A percentile compares a stretch with the other conserved stretches of the same genome.
Evolutionary conservation across 2,113 vertebrate species (phyloP).

Genomic region (Trichechus manatus): DNA sequence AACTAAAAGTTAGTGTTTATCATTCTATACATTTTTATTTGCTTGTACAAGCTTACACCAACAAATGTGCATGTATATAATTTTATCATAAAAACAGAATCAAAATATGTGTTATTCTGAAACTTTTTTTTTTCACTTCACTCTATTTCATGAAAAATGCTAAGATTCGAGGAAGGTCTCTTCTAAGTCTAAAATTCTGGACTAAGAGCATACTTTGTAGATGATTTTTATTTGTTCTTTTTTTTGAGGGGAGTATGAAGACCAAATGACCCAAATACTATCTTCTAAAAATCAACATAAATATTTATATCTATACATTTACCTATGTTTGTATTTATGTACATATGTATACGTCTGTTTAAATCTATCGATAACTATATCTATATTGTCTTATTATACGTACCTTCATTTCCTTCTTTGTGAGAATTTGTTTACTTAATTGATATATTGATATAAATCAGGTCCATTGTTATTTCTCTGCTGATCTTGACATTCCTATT

Average conservation of each 20-base stretch:
- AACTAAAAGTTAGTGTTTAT: background rate
- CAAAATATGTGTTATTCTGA: slow-evolving; percentile 12
- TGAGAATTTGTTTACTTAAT: slow-evolving; percentile 23
- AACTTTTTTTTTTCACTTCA: background rate
- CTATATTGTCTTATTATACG: background rate
- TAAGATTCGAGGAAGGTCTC: background rate
- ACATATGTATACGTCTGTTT: background rate
- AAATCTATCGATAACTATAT: background rate
- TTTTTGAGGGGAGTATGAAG: background rate
- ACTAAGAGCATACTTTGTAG: background rate
- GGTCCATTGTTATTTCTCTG: background rate
- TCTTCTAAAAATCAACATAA: background rate
- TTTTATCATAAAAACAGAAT: slow-evolving; percentile 29
- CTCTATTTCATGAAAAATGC: background rate
- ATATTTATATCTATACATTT: background rate
- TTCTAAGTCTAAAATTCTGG: background rate
- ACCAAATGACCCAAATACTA: background rate
- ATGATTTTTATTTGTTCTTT: background rate
- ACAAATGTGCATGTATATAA: background rate
- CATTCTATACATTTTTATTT: slow-evolving; percentile 19
- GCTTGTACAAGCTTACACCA: background rate
- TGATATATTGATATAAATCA: background rate
- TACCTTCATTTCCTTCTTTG: background rate
- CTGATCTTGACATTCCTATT: slow-evolving; percentile 43
- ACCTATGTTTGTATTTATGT: background rate